Base-by-base conservation (phyloP, 2,113 vertebrate genomes). In the Illadopsis cleaveri region DNA sequence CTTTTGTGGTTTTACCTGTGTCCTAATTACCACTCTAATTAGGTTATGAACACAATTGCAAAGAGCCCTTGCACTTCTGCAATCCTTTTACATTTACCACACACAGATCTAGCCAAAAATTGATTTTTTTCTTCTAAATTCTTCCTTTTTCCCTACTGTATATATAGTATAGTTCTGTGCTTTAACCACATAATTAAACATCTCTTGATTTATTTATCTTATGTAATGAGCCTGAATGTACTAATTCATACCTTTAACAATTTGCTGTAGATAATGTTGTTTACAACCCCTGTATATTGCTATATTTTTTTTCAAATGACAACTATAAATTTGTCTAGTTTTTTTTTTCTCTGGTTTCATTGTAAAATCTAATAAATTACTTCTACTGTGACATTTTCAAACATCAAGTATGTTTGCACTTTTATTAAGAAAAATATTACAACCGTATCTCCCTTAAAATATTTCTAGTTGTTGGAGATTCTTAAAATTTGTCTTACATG, bases 11-110 rank as follows among this genome's bases (percentile, higher is more conserved):
- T 90, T 95, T 97, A 96, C 96, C 94, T 91, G 95, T 96, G 97
- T 97, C 97, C 98, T 98, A 98, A 98, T 98, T 98, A 97, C 86
- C 47, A 94, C 33, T 20, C 60, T 98, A 98, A 98, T 97, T 98
- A 98, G 98, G 97, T 98, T 98, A 97, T 80, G 96, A 97, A 97
- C 97, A 96, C 96, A 97, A 97, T 75, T 64, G 82, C 69, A 89
- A 83, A 88, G 94, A 97, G 91, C 75, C 66, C 86, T 95, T 89
- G 96, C 76, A 95, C 79, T 68, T 97, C 88, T 91, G 69, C 72
- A 96, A 92, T 89, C 35, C 23, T 17, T 54, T 80, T 93, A 82
- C 96, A 94, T 96, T 94, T 96, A 95, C 95, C 86, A 95, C 89
- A 93, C 62, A 44, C 53, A 80, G 68, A 81, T 45, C 75, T 77